These are phyloP conservation scores for Halocaridina rubra DNA, from an alignment of 2,888 invertebrate species.

Conservation along the genomic window DNA sequence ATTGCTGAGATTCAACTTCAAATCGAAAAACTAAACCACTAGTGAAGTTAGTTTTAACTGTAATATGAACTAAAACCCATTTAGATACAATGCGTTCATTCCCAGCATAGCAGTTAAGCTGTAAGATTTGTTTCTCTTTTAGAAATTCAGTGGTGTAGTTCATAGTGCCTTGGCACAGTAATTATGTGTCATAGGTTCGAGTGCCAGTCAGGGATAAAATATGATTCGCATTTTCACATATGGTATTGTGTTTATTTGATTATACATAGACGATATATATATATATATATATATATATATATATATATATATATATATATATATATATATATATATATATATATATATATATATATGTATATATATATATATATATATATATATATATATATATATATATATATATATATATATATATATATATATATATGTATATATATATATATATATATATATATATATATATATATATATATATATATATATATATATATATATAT, in stretches of 20 bases:
- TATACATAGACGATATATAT: constrained; percentile 2
- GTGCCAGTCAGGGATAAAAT: too few relatives aligned
- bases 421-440: neutral
- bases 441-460: neutral
- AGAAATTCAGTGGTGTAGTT: too few relatives aligned
- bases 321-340: neutral
- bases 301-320: neutral
- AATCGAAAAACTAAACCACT: too few relatives aligned
- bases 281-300: neutral
- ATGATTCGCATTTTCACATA: too few relatives aligned
- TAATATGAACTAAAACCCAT: too few relatives aligned
- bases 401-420: neutral
- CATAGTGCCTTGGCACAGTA: too few relatives aligned
- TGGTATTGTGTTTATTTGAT: neutral
- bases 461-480: neutral
- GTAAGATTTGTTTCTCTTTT: too few relatives aligned
- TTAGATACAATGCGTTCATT: too few relatives aligned
- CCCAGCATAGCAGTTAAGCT: too few relatives aligned
- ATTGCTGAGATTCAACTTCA: too few relatives aligned
- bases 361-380: neutral
- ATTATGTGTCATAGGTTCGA: too few relatives aligned
- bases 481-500: neutral
- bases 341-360: neutral
- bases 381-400: constrained; percentile 4
- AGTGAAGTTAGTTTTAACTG: too few relatives aligned